A percentile compares a stretch with the other conserved stretches of the same genome.
Conservation (phyloP, 2,797 vertebrate species). For the Anabas testudineus region DNA sequence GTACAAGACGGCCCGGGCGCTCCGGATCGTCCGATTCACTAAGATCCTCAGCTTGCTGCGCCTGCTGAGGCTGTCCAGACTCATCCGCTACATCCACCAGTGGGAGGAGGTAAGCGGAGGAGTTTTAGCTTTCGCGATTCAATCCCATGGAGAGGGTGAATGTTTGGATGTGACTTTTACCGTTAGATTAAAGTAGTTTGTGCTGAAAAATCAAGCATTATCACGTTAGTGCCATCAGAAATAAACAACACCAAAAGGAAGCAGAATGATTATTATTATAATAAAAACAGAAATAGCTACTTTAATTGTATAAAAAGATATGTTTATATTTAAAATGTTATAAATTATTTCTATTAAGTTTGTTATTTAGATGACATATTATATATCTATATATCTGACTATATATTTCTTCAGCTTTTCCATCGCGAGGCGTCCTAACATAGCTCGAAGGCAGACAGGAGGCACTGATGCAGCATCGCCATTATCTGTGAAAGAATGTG, state of each 20-base stretch:
- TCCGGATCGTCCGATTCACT: constrained; percentile 96
- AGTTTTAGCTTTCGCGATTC: background rate
- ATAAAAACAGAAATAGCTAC: too few relatives aligned
- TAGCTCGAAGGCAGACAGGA: background rate
- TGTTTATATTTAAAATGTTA: too few relatives aligned
- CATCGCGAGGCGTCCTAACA: background rate
- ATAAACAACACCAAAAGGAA: too few relatives aligned
- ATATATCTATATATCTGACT: too few relatives aligned
- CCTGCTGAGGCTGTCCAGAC: constrained; percentile 92
- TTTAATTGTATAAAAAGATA: too few relatives aligned
- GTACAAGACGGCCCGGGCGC: constrained; percentile 95
- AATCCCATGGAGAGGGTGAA: background rate
- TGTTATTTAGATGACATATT: background rate
- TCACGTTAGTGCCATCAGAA: too few relatives aligned
- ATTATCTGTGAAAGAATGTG: background rate
- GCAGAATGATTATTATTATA: too few relatives aligned
- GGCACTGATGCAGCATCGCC: background rate
- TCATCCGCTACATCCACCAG: constrained; percentile 97
- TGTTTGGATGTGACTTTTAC: background rate
- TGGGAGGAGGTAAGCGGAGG: constrained; percentile 92
- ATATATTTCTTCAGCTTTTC: background rate
- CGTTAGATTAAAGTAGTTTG: background rate
- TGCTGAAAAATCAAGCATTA: background rate
- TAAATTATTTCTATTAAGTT: too few relatives aligned
- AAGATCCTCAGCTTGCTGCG: constrained; percentile 96